These are phyloP conservation scores for Tribolium madens DNA, from an alignment of 1,140 invertebrate genomes.

Conservation along the genomic window DNA sequence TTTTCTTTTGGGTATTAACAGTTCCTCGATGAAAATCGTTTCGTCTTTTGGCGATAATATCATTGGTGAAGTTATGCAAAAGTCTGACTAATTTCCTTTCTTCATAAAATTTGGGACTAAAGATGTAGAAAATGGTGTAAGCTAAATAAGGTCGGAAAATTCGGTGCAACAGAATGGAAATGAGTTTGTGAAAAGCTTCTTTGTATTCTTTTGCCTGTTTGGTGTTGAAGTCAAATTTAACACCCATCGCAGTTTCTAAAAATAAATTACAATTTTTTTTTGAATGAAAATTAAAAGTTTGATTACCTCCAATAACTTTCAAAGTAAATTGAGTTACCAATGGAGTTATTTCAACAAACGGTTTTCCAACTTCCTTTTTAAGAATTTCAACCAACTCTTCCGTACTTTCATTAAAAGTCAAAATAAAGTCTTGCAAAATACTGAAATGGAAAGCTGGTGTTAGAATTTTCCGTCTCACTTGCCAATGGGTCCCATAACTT, in stretches of 20 bases:
- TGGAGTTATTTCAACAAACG: neutral
- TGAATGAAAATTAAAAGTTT: neutral
- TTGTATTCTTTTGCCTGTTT: slow-evolving; percentile 74
- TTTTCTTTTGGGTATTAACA: slow-evolving; percentile 62
- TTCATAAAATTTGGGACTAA: slow-evolving; percentile 60
- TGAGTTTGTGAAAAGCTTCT: slow-evolving; percentile 67
- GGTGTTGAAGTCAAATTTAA: slow-evolving; percentile 73
- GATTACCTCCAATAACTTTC: neutral
- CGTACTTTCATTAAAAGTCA: slow-evolving; percentile 71
- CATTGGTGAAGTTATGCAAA: slow-evolving; percentile 39
- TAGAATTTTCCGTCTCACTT: slow-evolving; percentile 73
- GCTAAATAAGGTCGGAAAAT: slow-evolving; percentile 71
- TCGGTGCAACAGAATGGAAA: slow-evolving; percentile 66
- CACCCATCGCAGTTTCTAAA: slow-evolving; percentile 87
- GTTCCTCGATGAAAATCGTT: neutral
- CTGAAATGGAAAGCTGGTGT: slow-evolving; percentile 84
- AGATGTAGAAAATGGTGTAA: slow-evolving; percentile 52
- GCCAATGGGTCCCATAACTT: slow-evolving; percentile 73
- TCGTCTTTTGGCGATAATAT: slow-evolving; percentile 24
- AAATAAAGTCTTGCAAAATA: slow-evolving; percentile 79
- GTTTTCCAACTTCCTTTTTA: neutral
- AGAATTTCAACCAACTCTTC: neutral
- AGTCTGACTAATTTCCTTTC: slow-evolving; percentile 63
- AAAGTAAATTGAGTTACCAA: slow-evolving; percentile 1
- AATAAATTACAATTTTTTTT: slow-evolving; percentile 43